A percentile compares a stretch with the other conserved stretches of the same genome.
Evolutionary conservation across 2,113 vertebrate genomes (phyloP).

Genomic region (Chaetodon trifascialis): DNA sequence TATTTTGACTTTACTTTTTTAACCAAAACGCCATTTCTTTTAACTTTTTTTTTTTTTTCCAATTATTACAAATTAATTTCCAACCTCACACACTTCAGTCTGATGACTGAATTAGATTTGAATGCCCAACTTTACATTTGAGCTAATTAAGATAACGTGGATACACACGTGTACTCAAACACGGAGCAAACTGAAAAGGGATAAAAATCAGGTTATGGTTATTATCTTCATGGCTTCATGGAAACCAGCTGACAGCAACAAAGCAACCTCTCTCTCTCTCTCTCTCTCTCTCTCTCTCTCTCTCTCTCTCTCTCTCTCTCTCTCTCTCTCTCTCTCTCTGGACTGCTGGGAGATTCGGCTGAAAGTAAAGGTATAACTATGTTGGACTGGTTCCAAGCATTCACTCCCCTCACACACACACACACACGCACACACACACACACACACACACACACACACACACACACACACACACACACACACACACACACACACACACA

Average conservation of each 20-base stretch:
- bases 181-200: conserved; percentile 55
- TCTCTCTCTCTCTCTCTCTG: conserved; percentile 34
- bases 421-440: conserved; percentile 34
- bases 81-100: neutral
- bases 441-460: conserved; percentile 34
- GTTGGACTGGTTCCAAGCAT: conserved; percentile 74
- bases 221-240: conserved; percentile 85
- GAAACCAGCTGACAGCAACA: conserved; percentile 78
- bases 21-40: neutral
- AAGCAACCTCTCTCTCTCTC: conserved; percentile 47
- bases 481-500: conserved; percentile 37
- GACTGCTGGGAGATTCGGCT: conserved; percentile 62
- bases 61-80: conserved; percentile 26
- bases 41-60: neutral
- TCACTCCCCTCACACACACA: conserved; percentile 47
- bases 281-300: conserved; percentile 2
- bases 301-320: conserved; percentile 36
- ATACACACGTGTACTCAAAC: conserved; percentile 38
- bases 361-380: conserved; percentile 74
- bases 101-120: conserved; percentile 28
- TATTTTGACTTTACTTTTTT: neutral
- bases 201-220: conserved; percentile 77
- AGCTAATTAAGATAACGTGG: conserved; percentile 46
- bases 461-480: conserved; percentile 35
- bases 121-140: conserved; percentile 35